phyloP scores from a whole-genome alignment of 2,113 vertebrate genomes.

The Microcebus jonahi region DNA sequence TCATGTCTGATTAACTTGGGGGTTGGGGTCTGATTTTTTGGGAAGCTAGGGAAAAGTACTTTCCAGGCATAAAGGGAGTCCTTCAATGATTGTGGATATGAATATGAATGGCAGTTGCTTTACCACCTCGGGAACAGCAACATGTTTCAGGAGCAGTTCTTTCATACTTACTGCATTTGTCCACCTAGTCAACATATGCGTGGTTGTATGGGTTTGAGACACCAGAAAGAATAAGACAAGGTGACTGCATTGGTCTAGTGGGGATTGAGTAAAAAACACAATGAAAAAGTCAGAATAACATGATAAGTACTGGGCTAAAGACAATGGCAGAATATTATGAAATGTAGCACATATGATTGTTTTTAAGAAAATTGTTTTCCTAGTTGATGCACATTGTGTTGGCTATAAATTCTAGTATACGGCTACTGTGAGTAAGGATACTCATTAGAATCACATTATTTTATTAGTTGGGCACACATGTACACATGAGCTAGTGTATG shows the following conservation, averaged over 20 bases:
- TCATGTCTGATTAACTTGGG: background rate
- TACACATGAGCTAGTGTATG: background rate
- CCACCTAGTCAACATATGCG: background rate
- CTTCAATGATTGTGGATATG: background rate
- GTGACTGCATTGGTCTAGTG: background rate
- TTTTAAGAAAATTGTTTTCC: background rate
- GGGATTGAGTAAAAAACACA: background rate
- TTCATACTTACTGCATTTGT: background rate
- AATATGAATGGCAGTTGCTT: background rate
- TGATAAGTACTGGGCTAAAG: background rate
- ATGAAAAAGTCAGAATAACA: background rate
- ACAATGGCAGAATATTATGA: background rate
- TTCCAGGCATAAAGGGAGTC: background rate
- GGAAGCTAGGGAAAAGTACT: background rate
- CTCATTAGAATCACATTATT: background rate
- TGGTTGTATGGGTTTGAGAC: background rate
- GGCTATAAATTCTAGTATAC: background rate
- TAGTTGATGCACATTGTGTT: background rate
- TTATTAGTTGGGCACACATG: rapidly evolving
- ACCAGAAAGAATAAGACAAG: background rate
- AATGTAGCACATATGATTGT: background rate
- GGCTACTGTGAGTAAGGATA: background rate
- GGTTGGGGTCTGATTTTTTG: background rate
- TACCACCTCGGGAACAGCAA: background rate
- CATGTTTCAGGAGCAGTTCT: background rate